A percentile compares a stretch with the other conserved stretches of the same genome.
These are phyloP conservation scores for Trichomycterus rosablanca DNA, from an alignment of 2,113 vertebrate genomes.

Conservation along the genomic window DNA sequence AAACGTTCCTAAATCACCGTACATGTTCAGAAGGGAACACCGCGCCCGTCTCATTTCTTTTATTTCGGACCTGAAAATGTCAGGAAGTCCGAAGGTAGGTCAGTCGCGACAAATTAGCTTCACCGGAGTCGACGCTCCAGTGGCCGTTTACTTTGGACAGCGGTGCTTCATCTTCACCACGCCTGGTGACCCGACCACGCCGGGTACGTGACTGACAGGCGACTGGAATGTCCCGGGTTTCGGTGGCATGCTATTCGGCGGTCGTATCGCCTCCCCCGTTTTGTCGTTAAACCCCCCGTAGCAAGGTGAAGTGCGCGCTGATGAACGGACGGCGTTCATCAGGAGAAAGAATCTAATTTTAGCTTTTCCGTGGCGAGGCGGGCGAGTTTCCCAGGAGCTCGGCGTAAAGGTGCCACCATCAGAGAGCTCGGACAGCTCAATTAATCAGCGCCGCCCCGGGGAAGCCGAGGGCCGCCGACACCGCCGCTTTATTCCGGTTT, in stretches of 20 bases:
- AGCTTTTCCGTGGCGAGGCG: conserved; percentile 51
- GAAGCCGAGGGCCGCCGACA: conserved; percentile 58
- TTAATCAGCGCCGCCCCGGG: conserved; percentile 68
- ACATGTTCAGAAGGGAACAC: no score
- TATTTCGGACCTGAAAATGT: no score
- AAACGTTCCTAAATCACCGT: no score
- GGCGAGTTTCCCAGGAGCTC: conserved; percentile 61
- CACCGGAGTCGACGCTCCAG: conserved; percentile 60
- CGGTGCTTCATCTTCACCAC: conserved; percentile 41
- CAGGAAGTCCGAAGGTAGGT: no score
- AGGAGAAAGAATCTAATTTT: conserved; percentile 53
- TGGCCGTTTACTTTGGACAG: conserved; percentile 64
- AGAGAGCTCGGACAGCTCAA: conserved; percentile 63
- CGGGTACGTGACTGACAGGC: conserved; percentile 18
- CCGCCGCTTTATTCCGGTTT: conserved; percentile 63
- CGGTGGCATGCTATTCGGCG: conserved; percentile 43
- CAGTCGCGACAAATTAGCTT: no score
- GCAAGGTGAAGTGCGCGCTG: conserved; percentile 74
- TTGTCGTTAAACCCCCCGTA: conserved; percentile 63
- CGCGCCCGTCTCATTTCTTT: no score
- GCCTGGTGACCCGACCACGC: conserved; percentile 22
- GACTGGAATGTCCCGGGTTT: conserved; percentile 14
- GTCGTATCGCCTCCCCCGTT: conserved; percentile 37
- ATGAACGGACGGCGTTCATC: conserved; percentile 54
- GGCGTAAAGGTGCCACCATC: conserved; percentile 66